phyloP scores from a whole-genome alignment of 1,140 invertebrate genomes.

The Whitmania pigra region DNA sequence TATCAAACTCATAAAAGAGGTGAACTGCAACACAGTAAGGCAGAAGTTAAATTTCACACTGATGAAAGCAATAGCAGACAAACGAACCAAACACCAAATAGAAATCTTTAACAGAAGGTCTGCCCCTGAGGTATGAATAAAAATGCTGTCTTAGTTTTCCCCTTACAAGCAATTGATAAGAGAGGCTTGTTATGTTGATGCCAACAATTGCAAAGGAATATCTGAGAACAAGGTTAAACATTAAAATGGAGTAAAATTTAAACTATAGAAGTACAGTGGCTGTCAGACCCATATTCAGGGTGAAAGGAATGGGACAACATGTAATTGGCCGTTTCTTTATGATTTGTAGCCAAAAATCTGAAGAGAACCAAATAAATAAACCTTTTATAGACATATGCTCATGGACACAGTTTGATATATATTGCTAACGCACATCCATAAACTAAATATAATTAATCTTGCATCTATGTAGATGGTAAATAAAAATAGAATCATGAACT shows the following conservation, averaged over 20 bases:
- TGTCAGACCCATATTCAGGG: slow-evolving; percentile 6
- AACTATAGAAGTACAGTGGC: not conserved
- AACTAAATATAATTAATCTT: not conserved
- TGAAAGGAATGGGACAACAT: slow-evolving; percentile 12
- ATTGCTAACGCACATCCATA: not conserved
- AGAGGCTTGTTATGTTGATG: slow-evolving; percentile 16
- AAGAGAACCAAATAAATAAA: not conserved
- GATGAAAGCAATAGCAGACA: not conserved
- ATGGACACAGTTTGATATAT: not conserved
- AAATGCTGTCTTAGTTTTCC: slow-evolving; percentile 11
- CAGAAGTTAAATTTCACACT: not conserved
- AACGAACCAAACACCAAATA: slow-evolving; percentile 12
- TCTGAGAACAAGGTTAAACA: slow-evolving; percentile 2
- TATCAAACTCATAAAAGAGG: slow-evolving; percentile 15
- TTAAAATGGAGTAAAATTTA: not conserved
- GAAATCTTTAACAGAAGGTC: slow-evolving; percentile 9
- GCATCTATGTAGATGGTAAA: not conserved
- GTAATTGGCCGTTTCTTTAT: not conserved
- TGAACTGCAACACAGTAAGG: slow-evolving; percentile 1
- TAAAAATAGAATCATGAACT: slow-evolving; percentile 29
- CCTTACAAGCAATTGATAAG: slow-evolving; percentile 7
- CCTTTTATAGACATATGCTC: not conserved
- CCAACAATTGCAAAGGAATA: slow-evolving; percentile 18
- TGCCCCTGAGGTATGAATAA: not conserved
- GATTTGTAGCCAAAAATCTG: slow-evolving; percentile 10